These are phyloP conservation scores for Agrypnus murinus DNA, from an alignment of 2,888 invertebrate species.

Conservation along the genomic window DNA sequence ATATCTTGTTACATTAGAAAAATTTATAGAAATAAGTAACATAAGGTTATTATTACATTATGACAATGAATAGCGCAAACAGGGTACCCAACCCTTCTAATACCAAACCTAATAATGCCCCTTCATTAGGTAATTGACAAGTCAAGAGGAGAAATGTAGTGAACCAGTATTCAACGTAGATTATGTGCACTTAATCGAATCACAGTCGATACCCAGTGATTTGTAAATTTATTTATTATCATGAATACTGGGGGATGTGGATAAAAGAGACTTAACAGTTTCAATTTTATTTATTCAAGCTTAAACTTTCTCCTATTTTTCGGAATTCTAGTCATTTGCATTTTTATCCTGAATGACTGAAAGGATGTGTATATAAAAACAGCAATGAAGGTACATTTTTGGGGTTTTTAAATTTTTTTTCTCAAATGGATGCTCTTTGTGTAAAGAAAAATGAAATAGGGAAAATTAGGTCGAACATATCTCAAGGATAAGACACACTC, in stretches of 20 bases:
- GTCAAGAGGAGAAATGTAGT: slow-evolving; percentile 63
- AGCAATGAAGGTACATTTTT: too few species aligned
- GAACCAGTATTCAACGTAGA: slow-evolving; percentile 44
- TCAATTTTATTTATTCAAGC: too few species aligned
- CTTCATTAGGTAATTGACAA: slow-evolving; percentile 69
- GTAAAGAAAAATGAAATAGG: neutral
- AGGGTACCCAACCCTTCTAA: slow-evolving; percentile 55
- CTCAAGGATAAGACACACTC: neutral
- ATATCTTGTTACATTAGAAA: too few species aligned
- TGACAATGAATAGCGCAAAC: slow-evolving; percentile 47
- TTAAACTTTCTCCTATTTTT: neutral
- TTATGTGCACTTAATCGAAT: slow-evolving; percentile 65
- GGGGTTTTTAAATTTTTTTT: too few species aligned
- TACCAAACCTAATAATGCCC: slow-evolving; percentile 65
- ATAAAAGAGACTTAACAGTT: neutral
- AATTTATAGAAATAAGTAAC: slow-evolving; percentile 27
- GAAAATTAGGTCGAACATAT: slow-evolving; percentile 11
- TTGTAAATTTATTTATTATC: slow-evolving; percentile 66
- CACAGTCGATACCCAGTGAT: slow-evolving; percentile 64
- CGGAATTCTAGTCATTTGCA: neutral
- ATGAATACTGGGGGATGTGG: slow-evolving; percentile 48
- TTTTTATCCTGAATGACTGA: too few species aligned
- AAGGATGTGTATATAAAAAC: too few species aligned
- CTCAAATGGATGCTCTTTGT: too few species aligned
- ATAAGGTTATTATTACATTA: slow-evolving; percentile 38